phyloP scores from a whole-genome alignment of 37 sponge, comb jelly and placozoan species.

The Corticium candelabrum region DNA sequence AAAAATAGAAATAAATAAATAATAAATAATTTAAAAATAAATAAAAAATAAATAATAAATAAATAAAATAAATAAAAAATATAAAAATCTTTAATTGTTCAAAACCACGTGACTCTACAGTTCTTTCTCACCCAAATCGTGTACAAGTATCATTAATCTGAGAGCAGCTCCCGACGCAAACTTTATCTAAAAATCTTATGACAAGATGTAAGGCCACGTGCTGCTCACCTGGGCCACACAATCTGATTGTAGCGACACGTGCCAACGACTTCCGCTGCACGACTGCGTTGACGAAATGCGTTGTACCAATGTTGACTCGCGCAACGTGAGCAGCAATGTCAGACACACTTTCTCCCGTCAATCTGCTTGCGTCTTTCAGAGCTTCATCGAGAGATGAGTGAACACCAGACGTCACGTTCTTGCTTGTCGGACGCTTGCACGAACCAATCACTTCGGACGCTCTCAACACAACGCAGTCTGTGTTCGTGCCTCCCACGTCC shows the following conservation, averaged over 20 bases:
- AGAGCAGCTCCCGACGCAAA: no score
- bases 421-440: constrained; percentile 42
- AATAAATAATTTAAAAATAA: no score
- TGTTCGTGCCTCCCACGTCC: constrained; percentile 87
- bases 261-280: constrained; percentile 37
- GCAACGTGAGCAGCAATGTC: constrained; percentile 7
- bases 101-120: no score
- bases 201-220: no score
- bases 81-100: no score
- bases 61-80: no score
- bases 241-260: constrained; percentile 49
- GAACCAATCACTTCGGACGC: constrained; percentile 27
- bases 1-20: no score
- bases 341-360: neutral
- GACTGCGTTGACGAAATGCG: constrained; percentile 76
- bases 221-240: constrained; percentile 41
- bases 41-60: no score
- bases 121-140: no score
- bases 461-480: constrained; percentile 52
- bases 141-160: no score
- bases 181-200: no score
- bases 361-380: neutral
- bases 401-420: constrained; percentile 42
- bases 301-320: constrained; percentile 73
- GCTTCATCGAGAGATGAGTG: constrained; percentile 34